Conservation (phyloP, 2,888 invertebrate species). For the Myathropa florea region DNA sequence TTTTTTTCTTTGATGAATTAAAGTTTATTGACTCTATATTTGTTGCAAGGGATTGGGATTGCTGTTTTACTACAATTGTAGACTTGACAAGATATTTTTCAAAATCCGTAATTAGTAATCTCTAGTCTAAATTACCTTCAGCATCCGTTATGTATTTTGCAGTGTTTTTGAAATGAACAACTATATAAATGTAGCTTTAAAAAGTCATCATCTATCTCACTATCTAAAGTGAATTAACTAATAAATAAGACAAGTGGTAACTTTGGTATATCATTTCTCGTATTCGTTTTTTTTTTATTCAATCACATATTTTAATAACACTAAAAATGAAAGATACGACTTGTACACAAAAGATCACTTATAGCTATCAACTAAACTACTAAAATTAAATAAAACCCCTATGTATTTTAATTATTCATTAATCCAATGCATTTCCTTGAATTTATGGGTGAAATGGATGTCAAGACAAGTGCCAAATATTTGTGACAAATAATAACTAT, state of each 20-base stretch:
- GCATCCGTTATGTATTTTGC: no score
- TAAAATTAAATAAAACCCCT: slow-evolving; percentile 65
- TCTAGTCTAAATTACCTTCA: no score
- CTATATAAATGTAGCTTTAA: no score
- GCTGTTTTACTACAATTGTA: no score
- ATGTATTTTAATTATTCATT: slow-evolving; percentile 32
- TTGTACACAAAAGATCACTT: slow-evolving; percentile 61
- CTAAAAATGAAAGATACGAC: slow-evolving; percentile 49
- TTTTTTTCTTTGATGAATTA: no score
- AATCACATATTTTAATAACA: slow-evolving; percentile 67
- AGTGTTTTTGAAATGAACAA: no score
- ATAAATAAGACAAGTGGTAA: not conserved
- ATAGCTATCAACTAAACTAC: slow-evolving; percentile 46
- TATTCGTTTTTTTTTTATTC: slow-evolving; percentile 54
- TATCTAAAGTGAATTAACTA: no score
- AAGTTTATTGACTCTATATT: no score
- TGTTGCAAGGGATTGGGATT: no score
- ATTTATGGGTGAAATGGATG: slow-evolving; percentile 18
- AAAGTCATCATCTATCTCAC: no score
- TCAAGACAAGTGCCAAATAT: not conserved
- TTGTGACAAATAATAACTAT: slow-evolving; percentile 21
- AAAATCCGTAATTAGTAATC: no score
- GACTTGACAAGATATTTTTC: no score
- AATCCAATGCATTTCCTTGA: slow-evolving; percentile 22
- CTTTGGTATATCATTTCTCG: slow-evolving; percentile 48